Conservation (phyloP, 2,113 vertebrate species). For the Corydoras maculifer region DNA sequence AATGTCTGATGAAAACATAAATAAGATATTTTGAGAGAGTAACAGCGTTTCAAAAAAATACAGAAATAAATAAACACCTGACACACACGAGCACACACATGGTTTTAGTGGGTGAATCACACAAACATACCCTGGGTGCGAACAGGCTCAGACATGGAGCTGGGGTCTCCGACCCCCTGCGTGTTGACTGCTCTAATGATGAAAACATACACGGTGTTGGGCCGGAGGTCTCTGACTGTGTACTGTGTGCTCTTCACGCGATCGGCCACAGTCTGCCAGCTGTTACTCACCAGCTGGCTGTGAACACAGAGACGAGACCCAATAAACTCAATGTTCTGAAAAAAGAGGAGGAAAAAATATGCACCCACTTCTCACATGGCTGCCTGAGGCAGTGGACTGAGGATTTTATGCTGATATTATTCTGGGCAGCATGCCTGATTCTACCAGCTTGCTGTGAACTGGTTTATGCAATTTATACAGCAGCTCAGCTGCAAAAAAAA, state of each 20-base stretch:
- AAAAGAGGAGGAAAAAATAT: not conserved
- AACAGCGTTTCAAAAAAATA: no score
- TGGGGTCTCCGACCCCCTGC: slow-evolving; percentile 93
- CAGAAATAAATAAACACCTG: no score
- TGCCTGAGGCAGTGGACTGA: not conserved
- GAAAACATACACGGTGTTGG: slow-evolving; percentile 98
- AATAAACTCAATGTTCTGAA: slow-evolving; percentile 15
- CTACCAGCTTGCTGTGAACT: slow-evolving; percentile 1
- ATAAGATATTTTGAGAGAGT: no score
- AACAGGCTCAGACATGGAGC: slow-evolving; percentile 92
- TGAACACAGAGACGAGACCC: slow-evolving; percentile 8
- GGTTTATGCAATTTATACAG: slow-evolving; percentile 1
- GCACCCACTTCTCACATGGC: not conserved
- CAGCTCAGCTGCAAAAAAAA: not conserved
- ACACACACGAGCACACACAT: no score
- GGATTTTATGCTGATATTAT: slow-evolving; percentile 1
- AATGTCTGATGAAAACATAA: slow-evolving; percentile 71
- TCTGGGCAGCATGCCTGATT: not conserved
- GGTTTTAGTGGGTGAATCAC: no score
- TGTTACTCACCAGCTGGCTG: slow-evolving; percentile 97
- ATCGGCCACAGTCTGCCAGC: slow-evolving; percentile 96
- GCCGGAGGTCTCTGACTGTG: slow-evolving; percentile 83
- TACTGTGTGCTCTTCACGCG: slow-evolving; percentile 85
- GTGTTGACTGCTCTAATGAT: slow-evolving; percentile 93
- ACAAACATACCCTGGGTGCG: slow-evolving; percentile 83